Conservation (phyloP, 2,797 vertebrate species). For the Myotis daubentonii region DNA sequence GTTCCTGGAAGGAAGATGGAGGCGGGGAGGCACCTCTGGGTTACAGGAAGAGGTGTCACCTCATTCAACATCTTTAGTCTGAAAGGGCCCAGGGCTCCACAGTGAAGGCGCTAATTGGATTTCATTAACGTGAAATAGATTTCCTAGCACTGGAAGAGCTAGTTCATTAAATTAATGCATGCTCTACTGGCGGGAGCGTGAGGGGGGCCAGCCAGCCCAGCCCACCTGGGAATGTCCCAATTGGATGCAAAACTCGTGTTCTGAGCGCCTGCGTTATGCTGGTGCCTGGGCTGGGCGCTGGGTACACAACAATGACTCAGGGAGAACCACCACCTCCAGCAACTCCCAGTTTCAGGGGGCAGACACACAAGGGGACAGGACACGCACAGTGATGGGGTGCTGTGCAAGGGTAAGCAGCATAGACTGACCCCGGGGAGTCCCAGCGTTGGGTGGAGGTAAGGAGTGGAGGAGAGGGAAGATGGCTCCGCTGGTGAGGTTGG, state of each 20-base stretch:
- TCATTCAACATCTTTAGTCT: conserved; percentile 12
- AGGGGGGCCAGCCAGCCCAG: neutral
- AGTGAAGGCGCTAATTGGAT: conserved; percentile 67
- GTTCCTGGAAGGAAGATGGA: conserved; percentile 48
- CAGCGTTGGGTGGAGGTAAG: neutral
- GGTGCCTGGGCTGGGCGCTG: neutral
- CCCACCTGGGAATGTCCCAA: neutral
- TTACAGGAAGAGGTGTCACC: conserved; percentile 52
- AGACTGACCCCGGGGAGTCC: neutral
- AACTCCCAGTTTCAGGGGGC: neutral
- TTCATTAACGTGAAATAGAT: conserved; percentile 64
- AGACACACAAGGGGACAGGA: neutral
- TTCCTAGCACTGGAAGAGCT: conserved; percentile 40
- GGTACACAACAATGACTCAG: accelerated
- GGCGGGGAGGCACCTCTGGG: conserved; percentile 3
- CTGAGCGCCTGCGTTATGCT: neutral
- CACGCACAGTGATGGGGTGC: accelerated
- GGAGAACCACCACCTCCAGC: neutral
- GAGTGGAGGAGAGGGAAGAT: too few species aligned
- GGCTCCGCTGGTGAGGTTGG: neutral
- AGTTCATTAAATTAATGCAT: conserved; percentile 35
- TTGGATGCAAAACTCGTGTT: neutral
- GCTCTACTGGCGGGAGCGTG: neutral
- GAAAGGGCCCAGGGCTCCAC: conserved; percentile 48
- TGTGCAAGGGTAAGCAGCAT: neutral